phyloP scores from a whole-genome alignment of 2,113 vertebrate species.

The Pelecanoides urinatrix region DNA sequence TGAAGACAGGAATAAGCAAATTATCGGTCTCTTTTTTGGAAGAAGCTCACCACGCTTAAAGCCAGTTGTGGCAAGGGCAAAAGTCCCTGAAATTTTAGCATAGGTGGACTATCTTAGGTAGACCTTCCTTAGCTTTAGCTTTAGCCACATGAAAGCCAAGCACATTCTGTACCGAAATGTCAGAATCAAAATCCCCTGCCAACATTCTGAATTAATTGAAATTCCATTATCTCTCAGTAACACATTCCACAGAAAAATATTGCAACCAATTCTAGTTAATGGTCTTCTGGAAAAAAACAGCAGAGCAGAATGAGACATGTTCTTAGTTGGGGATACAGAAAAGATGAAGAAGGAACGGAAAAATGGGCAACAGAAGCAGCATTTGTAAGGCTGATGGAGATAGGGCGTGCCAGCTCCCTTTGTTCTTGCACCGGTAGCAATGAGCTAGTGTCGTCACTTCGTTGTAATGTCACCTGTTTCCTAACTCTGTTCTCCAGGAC shows the following conservation, averaged over 20 bases:
- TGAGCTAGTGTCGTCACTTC: not conserved
- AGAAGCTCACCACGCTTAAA: not conserved
- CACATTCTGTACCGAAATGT: not conserved
- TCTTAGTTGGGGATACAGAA: not conserved
- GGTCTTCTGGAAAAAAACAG: not conserved
- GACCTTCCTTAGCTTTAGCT: not conserved
- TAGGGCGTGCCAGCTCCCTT: not conserved
- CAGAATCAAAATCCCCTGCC: not conserved
- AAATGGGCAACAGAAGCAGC: not conserved
- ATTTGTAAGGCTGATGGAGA: not conserved
- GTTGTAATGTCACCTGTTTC: not conserved
- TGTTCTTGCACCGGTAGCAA: not conserved
- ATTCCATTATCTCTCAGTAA: not conserved
- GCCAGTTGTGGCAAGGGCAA: not conserved
- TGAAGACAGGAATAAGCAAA: not conserved
- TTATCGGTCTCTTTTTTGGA: not conserved
- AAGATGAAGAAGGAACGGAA: not conserved
- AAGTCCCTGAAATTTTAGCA: not conserved
- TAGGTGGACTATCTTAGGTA: too few relatives aligned
- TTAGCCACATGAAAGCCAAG: not conserved
- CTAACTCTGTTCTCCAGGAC: not conserved
- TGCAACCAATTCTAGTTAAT: not conserved
- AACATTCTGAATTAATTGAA: not conserved
- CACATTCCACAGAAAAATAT: not conserved
- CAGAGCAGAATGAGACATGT: not conserved